Evolutionary conservation across 1,140 invertebrate species (phyloP).

Genomic region (Leptopilina clavipes): DNA sequence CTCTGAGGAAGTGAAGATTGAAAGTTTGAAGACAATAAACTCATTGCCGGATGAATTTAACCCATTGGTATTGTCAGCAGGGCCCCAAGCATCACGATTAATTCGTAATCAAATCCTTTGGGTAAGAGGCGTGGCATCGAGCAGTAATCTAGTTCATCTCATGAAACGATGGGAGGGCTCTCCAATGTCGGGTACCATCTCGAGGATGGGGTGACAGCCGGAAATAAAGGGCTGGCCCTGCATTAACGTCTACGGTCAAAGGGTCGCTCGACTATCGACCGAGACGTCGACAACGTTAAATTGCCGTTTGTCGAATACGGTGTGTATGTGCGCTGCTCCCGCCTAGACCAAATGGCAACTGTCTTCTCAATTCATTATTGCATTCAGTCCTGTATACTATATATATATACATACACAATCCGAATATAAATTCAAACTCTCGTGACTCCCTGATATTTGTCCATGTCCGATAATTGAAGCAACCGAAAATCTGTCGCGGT

Average conservation of each 20-base stretch:
- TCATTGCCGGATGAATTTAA: conserved; percentile 43
- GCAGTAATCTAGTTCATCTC: conserved; percentile 38
- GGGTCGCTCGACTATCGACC: conserved; percentile 65
- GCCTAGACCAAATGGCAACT: conserved; percentile 13
- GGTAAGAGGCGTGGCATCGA: conserved; percentile 50
- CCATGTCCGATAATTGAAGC: background rate
- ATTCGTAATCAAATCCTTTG: conserved; percentile 66
- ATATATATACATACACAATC: too few species aligned
- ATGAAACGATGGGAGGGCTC: conserved; percentile 34
- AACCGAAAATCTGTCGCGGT: conserved; percentile 25
- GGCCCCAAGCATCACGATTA: conserved; percentile 63
- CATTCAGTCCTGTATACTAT: background rate
- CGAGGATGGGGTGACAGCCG: conserved; percentile 59
- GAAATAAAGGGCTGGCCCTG: conserved; percentile 67
- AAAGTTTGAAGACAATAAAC: conserved; percentile 17
- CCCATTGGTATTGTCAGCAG: conserved; percentile 56
- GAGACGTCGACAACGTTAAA: conserved; percentile 65
- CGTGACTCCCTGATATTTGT: conserved; percentile 2
- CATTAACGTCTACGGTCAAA: conserved; percentile 65
- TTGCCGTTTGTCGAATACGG: conserved; percentile 65
- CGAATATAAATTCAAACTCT: conserved; percentile 2
- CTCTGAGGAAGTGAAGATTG: background rate
- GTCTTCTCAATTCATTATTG: background rate
- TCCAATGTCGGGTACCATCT: background rate
- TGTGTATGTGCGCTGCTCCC: conserved; percentile 40